Percentiles rank a stretch among this genome's conserved stretches.
Conservation (phyloP, 2,888 invertebrate genomes). For the Brenthis daphne region DNA sequence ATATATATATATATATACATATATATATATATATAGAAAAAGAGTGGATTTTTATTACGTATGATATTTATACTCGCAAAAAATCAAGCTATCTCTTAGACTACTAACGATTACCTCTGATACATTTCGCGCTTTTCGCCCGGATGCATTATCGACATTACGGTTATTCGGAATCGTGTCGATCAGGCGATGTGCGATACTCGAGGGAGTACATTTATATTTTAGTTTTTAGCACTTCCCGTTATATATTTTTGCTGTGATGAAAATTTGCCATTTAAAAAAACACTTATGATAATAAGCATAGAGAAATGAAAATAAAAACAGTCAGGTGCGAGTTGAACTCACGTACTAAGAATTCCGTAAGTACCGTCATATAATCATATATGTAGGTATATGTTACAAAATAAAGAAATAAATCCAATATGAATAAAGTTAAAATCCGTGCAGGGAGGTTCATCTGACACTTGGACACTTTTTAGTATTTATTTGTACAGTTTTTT, state of each 20-base stretch:
- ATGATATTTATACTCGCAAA: background rate
- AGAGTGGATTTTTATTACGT: too few relatives aligned
- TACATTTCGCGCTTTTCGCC: slow-evolving; percentile 39
- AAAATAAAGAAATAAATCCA: too few relatives aligned
- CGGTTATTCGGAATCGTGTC: slow-evolving; percentile 23
- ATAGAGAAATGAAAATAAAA: background rate
- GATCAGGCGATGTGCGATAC: slow-evolving; percentile 29
- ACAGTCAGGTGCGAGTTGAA: too few relatives aligned
- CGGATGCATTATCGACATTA: slow-evolving; percentile 33
- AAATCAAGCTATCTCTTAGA: background rate
- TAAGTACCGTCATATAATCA: too few relatives aligned
- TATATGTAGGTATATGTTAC: too few relatives aligned
- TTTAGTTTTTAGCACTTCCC: slow-evolving; percentile 13
- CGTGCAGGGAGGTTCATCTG: too few relatives aligned
- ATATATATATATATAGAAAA: too few relatives aligned
- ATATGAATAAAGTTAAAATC: too few relatives aligned
- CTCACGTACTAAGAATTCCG: too few relatives aligned
- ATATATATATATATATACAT: too few relatives aligned
- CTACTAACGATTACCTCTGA: slow-evolving; percentile 29
- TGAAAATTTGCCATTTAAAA: background rate
- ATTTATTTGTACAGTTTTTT: too few relatives aligned
- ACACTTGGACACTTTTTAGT: too few relatives aligned
- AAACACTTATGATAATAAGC: background rate
- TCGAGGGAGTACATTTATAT: background rate
- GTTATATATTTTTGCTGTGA: background rate